Percentiles rank a stretch among this genome's conserved stretches.
These are phyloP conservation scores for Panagrolaimus sp. DNA, from an alignment of 1,140 invertebrate genomes.

Conservation along the genomic window DNA sequence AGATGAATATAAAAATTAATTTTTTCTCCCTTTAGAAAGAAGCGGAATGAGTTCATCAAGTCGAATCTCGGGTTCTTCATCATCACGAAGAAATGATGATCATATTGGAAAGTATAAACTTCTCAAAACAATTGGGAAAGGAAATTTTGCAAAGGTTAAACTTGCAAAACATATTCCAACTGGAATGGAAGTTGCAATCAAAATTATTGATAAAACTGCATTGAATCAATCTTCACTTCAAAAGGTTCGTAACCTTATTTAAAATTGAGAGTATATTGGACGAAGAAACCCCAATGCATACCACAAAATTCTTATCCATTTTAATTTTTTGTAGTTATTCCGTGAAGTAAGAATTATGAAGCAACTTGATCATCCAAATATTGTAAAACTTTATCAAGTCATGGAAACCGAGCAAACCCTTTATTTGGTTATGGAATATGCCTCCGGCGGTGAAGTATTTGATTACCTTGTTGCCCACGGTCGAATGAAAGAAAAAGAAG, in stretches of 20 bases:
- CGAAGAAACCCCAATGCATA: too few species aligned
- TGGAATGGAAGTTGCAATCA: constrained; percentile 97
- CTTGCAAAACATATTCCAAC: constrained; percentile 97
- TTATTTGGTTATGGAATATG: constrained; percentile 42
- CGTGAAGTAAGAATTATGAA: constrained; percentile 99
- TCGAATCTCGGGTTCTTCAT: constrained; percentile 18
- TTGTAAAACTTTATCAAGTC: constrained; percentile 98
- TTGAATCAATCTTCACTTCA: constrained; percentile 95
- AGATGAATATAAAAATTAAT: too few species aligned
- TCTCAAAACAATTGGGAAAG: constrained; percentile 98
- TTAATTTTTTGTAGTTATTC: constrained; percentile 70
- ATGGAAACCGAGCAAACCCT: constrained; percentile 99
- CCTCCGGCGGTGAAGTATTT: constrained; percentile 79
- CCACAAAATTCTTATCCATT: too few species aligned
- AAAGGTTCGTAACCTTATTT: constrained; percentile 67
- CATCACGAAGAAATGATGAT: constrained; percentile 71
- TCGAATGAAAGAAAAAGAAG: constrained; percentile 99
- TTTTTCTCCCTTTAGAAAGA: background rate
- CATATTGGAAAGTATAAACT: constrained; percentile 97
- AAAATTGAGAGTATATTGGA: too few species aligned
- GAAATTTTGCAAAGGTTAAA: constrained; percentile 97
- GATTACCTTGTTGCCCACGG: constrained; percentile 98
- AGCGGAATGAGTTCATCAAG: constrained; percentile 33
- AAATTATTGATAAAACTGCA: constrained; percentile 99
- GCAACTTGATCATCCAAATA: constrained; percentile 99